Evolutionary conservation across 1,140 invertebrate genomes (phyloP).

Genomic region (Drosophila kurseongensis): DNA sequence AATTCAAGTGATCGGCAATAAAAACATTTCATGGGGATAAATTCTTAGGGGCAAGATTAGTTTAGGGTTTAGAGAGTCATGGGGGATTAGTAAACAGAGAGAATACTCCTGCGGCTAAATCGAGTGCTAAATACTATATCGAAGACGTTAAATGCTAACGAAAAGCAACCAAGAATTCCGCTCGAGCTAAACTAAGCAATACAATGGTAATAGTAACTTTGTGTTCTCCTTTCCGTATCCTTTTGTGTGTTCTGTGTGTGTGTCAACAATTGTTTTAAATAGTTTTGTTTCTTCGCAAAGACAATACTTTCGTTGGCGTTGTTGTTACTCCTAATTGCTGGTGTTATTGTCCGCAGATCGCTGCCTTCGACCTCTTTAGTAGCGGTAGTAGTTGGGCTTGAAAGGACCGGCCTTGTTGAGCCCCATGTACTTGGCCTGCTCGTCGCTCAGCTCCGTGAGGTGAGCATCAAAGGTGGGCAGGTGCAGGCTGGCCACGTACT

Average conservation of each 20-base stretch:
- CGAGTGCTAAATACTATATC: constrained; percentile 53
- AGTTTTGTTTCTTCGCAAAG: constrained; percentile 74
- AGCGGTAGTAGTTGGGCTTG: constrained; percentile 99
- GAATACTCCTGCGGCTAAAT: constrained; percentile 69
- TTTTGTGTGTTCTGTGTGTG: constrained; percentile 41
- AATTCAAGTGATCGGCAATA: constrained; percentile 68
- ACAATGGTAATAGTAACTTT: constrained; percentile 76
- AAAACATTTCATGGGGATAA: constrained; percentile 61
- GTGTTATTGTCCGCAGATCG: constrained; percentile 55
- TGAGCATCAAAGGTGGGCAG: constrained; percentile 98
- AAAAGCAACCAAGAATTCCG: constrained; percentile 64
- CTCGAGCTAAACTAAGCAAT: constrained; percentile 65
- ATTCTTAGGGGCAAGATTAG: constrained; percentile 53
- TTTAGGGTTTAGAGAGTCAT: constrained; percentile 7
- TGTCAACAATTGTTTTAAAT: constrained; percentile 68
- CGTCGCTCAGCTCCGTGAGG: constrained; percentile 97
- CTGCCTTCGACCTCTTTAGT: constrained; percentile 38
- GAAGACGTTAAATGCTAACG: constrained; percentile 68
- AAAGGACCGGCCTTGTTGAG: constrained; percentile 98
- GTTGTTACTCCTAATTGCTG: constrained; percentile 36
- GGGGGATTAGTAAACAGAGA: constrained; percentile 16
- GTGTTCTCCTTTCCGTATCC: constrained; percentile 44
- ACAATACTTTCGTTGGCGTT: constrained; percentile 83
- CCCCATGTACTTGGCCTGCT: constrained; percentile 99
- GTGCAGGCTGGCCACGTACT: constrained; percentile 96